Evolutionary conservation across 2,113 vertebrate genomes (phyloP), one percentile per base, ranked within the genome.

Genomic region (Eudorcas thomsonii): DNA sequence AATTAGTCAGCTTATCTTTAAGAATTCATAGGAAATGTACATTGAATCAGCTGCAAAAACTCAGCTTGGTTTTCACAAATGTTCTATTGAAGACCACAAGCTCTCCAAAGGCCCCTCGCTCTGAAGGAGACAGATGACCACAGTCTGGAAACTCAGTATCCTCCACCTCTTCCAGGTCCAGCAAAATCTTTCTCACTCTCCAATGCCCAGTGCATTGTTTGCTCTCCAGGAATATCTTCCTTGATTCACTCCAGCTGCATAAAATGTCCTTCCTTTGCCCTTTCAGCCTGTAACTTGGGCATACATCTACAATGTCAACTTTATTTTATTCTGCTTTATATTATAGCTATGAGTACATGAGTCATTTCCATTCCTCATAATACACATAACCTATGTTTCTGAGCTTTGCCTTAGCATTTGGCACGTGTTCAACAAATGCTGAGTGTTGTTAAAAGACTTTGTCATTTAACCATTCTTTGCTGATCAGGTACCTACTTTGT

Each of bases 21-120:
- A 89, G 92, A 96, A 97, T 88, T 96, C 85, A 90, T 0, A 91
- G 78, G 91, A 96, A 97, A 91, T 71, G 19, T 78, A 97, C 54
- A 90, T 92, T 96, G 92, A 92, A 97, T 90, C n/a, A 33, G 64
- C 19, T 93, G 19, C 36, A 91, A 96, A 96, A 93, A 77, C 39
- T 90, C 59, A 89, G 64, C 54, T 88, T 96, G 85, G 15, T 97
- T 95, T 96, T 95, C 43, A 52, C n/a, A 90, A 81, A 91, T 39
- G 62, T 91, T 92, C 93, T 86, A 7, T 43, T 55, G 82, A 94
- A 93, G 83, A 92, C 54, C 59, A 60, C 43, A 95, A 43, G 94
- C 77, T 96, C 92, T 92, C 91, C 57, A 91, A 94, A 62, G 23
- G 48, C 52, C 55, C 48, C 48, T 91, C 6, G 11, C 21, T 48